phyloP scores from a whole-genome alignment of 2,797 vertebrate genomes.

The Graptemys geographica region DNA sequence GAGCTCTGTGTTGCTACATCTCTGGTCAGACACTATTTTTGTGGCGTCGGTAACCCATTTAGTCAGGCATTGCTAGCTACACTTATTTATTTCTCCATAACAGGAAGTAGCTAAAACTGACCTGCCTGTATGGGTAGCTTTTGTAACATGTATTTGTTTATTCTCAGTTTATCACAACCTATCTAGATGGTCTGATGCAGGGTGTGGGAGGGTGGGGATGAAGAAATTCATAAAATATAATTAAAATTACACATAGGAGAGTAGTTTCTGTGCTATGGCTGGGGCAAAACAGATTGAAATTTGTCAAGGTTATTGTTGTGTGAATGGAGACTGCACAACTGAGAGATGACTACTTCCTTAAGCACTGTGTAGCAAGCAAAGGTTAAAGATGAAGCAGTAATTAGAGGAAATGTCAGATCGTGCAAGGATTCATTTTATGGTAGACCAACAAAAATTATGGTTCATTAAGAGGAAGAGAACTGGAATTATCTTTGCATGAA shows the following conservation, averaged over 20 bases:
- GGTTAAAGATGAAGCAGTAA: neutral
- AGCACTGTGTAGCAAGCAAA: neutral
- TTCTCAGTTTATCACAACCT: neutral
- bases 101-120: neutral
- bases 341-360: constrained; percentile 11
- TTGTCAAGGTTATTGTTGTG: neutral
- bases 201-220: neutral
- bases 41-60: neutral
- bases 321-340: constrained; percentile 9
- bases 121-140: neutral
- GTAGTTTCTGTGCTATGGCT: constrained; percentile 1
- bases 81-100: neutral
- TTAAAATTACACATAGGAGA: neutral
- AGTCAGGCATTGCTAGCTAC: neutral
- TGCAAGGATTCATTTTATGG: neutral
- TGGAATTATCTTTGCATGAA: neutral
- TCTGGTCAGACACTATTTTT: neutral
- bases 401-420: constrained; percentile 1
- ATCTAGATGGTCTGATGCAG: neutral
- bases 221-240: neutral
- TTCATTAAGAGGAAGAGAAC: constrained; percentile 8
- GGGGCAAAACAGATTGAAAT: constrained; percentile 16
- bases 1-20: neutral
- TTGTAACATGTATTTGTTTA: neutral
- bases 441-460: constrained; percentile 5